Conservation (phyloP, 2,113 vertebrate genomes). For the Phylloscopus whistleri region DNA sequence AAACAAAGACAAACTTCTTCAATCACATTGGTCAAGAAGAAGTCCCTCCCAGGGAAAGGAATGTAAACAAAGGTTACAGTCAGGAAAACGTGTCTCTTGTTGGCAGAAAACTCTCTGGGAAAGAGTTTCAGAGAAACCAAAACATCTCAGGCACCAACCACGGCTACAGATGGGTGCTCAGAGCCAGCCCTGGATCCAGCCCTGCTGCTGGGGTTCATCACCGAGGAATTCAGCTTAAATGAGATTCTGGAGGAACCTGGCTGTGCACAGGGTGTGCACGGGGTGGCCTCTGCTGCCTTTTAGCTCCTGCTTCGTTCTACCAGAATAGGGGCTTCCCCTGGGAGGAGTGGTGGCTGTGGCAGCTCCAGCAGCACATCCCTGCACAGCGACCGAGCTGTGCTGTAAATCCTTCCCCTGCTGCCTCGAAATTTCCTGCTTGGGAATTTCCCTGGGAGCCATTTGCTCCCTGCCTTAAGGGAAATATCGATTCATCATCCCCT, state of each 20-base stretch:
- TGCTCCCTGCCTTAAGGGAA: background rate
- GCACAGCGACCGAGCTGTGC: rapidly evolving
- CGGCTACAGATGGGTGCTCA: background rate
- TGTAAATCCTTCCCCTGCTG: background rate
- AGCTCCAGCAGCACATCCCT: background rate
- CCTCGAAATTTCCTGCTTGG: background rate
- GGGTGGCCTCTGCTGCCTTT: background rate
- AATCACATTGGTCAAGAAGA: too few species aligned
- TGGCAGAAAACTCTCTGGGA: too few species aligned
- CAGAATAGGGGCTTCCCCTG: background rate
- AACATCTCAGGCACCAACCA: too few species aligned
- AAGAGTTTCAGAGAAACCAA: too few species aligned
- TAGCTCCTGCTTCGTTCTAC: background rate
- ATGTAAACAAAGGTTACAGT: too few species aligned
- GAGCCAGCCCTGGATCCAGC: rapidly evolving
- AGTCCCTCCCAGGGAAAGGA: too few species aligned
- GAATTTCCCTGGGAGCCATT: background rate
- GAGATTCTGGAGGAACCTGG: background rate
- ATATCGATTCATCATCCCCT: background rate
- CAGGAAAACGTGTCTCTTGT: too few species aligned
- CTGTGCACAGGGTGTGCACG: background rate
- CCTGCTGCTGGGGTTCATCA: background rate
- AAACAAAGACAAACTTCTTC: too few species aligned
- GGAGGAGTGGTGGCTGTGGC: background rate
- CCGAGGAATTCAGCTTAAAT: background rate